Evolutionary conservation across 2,113 vertebrate genomes (phyloP), one percentile per base, ranked within the genome.

Genomic region (Podilymbus podiceps): DNA sequence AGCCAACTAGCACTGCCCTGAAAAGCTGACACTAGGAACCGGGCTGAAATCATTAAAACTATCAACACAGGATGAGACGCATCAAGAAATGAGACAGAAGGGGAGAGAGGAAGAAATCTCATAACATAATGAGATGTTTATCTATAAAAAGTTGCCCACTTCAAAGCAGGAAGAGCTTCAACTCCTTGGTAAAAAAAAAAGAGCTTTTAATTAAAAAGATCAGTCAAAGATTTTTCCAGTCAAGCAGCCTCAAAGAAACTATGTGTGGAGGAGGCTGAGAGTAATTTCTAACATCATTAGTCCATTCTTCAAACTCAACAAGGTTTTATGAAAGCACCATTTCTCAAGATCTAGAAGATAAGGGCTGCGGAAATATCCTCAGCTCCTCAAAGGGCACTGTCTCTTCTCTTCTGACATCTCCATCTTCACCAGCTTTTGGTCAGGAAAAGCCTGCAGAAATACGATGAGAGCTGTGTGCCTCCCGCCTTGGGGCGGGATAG

Each of bases 171-270:
- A 89, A 91, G 62, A 78, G 69, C 77, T 90, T 90, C 40, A 15
- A 75, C 49, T 84, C 55, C 73, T 60, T 68, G 35, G 55, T 46
- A 7, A 73, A 35, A 80, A 35, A 80, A 56, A 53, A 18, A 27
- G 3, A 19, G 56, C 75, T 95, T 96, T 94, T 96, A 95, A 97
- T 97, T 95, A 95, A 96, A 96, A 97, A 89, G 91, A 97, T 91
- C 94, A 96, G 92, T 89, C 86, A 91, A 89, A 93, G 74, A 89
- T 80, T 91, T 42, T 95, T 94, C 87, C 96, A 93, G 90, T 78
- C 89, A 92, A 95, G 67, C 76, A 79, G 89, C 58, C 94, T 97
- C 95, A 95, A 94, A 95, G 94, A 62, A 87, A 68, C 77, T 85
- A 63, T 85, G 84, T 30, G 84, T 89, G 95, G 92, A 95, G 96